Base-by-base conservation (phyloP, 2,113 vertebrate species). In the Burhinus bistriatus region DNA sequence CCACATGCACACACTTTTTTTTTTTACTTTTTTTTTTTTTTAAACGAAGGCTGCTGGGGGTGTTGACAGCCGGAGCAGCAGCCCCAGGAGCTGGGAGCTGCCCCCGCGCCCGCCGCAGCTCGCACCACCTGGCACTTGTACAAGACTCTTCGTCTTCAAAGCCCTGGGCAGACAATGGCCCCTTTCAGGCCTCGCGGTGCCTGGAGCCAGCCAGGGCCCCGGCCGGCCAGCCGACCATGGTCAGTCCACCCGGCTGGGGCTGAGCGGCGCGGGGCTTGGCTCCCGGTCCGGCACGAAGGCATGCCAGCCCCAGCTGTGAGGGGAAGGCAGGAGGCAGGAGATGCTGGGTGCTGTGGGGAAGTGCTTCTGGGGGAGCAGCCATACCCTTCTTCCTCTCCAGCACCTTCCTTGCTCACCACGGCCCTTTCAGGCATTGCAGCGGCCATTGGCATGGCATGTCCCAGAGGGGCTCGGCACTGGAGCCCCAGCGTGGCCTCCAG, bases 61-160 rank as follows among this genome's bases (percentile, higher is more conserved):
- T 83, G 88, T 65, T 96, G 93, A 94, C 90, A 92, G 71, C 61
- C 49, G 54, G 54, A 89, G 40, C 75, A 72, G 89, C 76, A 65
- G 81, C 79, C 78, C 5, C 1, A 59, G 68, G 65, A 89, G 86
- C 54, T 5, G 29, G 71, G 93, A 90, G 91, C 93, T 95, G 88
- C 90, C 68, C 93, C 77, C 27, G 14, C n/a, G 40, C 40, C 14
- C 13, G 8, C 79, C 0, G 27, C 8, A 2, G 38, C 77, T 93
- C 12, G 22, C 55, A 85, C 85, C 96, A 89, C 97, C 96, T 96
- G 96, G 96, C 96, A 92, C 95, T 84, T 81, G 94, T 55, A 96
- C 95, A 94, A 95, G 91, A 66, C 71, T 83, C 75, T 89, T 66
- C 64, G 4, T 90, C 95, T 96, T 95, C 97, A 96, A 97, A 97